Evolutionary conservation across 2,888 invertebrate species (phyloP).

Genomic region (Leucozona laternaria): DNA sequence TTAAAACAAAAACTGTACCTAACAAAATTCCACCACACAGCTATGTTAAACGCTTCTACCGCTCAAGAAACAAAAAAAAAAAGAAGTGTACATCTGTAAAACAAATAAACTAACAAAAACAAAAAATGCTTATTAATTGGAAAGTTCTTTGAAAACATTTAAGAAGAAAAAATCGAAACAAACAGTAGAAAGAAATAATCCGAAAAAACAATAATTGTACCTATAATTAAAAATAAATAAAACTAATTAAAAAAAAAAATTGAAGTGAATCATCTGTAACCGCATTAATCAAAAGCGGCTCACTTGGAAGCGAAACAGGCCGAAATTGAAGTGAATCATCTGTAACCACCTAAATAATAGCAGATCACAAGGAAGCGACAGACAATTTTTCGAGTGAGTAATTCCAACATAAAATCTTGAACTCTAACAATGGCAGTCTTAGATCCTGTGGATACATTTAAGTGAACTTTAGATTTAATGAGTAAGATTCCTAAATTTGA

Average conservation of each 20-base stretch:
- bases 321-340: too few relatives aligned
- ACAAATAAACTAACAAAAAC: not conserved
- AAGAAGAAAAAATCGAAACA: not conserved
- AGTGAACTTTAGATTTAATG: constrained; percentile 30
- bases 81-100: not conserved
- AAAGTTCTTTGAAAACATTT: too few relatives aligned
- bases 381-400: not conserved
- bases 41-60: constrained; percentile 1
- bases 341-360: too few relatives aligned
- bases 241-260: too few relatives aligned
- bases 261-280: not conserved
- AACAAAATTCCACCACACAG: not conserved
- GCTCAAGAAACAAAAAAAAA: not conserved
- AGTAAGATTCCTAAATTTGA: constrained; percentile 19
- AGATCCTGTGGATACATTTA: constrained; percentile 14
- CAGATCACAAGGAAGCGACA: too few relatives aligned
- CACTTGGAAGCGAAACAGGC: not conserved
- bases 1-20: too few relatives aligned
- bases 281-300: not conserved
- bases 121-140: too few relatives aligned
- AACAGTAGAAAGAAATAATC: not conserved
- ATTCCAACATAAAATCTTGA: not conserved
- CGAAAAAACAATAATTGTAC: not conserved
- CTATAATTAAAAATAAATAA: not conserved
- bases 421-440: constrained; percentile 21